A percentile compares a stretch with the other conserved stretches of the same genome.
These are phyloP conservation scores for Anguilla marmorata DNA, from an alignment of 2,797 vertebrate genomes.

Conservation along the genomic window DNA sequence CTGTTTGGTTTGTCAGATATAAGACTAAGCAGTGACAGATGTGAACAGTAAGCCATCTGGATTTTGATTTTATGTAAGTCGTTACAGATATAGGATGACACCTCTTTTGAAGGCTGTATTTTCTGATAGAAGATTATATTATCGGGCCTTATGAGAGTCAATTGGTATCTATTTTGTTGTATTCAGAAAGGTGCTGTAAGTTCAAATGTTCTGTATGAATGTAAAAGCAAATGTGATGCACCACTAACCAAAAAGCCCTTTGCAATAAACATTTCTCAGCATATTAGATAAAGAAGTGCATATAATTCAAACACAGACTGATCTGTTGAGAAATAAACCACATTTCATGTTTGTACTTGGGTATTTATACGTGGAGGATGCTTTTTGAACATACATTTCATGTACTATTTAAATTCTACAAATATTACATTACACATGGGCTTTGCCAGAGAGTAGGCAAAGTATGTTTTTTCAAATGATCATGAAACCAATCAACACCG, in stretches of 20 bases:
- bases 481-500: background rate
- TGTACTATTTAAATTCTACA: background rate
- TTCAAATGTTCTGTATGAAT: conserved; percentile 46
- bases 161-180: conserved; percentile 71
- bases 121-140: conserved; percentile 73
- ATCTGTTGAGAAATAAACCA: background rate
- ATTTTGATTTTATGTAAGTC: conserved; percentile 64
- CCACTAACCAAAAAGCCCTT: background rate
- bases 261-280: background rate
- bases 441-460: background rate
- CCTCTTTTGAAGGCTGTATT: conserved; percentile 64
- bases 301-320: background rate
- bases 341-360: background rate
- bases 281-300: background rate
- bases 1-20: conserved; percentile 54
- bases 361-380: background rate
- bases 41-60: conserved; percentile 52
- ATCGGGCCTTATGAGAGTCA: conserved; percentile 64
- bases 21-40: conserved; percentile 58
- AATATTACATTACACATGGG: background rate
- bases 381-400: background rate
- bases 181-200: conserved; percentile 61
- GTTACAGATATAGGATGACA: conserved; percentile 71
- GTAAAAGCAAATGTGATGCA: background rate
- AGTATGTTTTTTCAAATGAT: background rate